Evolutionary conservation across 2,797 vertebrate genomes (phyloP).

Genomic region (Enteromius fasciolatus): DNA sequence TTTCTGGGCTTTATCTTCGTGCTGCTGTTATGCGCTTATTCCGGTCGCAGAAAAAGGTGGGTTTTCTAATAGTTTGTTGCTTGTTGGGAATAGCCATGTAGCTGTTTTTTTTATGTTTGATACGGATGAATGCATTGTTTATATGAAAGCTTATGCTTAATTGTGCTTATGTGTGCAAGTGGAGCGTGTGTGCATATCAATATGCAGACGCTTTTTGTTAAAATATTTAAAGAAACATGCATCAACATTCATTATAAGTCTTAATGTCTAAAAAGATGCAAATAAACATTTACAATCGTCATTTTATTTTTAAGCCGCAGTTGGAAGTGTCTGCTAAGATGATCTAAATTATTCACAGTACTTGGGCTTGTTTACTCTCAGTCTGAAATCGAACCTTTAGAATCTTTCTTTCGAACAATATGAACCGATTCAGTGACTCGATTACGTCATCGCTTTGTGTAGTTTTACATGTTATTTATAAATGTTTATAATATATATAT

Average conservation of each 20-base stretch:
- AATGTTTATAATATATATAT: no score
- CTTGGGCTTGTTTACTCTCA: neutral
- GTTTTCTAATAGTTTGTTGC: neutral
- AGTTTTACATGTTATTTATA: no score
- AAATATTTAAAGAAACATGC: neutral
- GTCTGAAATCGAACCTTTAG: neutral
- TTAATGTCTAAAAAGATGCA: neutral
- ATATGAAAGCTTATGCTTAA: neutral
- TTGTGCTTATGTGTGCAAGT: neutral
- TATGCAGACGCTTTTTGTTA: neutral
- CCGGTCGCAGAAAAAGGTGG: slow-evolving; percentile 55
- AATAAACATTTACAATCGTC: neutral
- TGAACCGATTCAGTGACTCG: neutral
- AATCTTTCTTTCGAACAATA: neutral
- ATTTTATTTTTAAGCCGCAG: neutral
- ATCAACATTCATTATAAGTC: neutral
- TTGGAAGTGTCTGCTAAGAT: neutral
- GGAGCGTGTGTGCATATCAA: neutral
- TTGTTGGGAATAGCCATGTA: neutral
- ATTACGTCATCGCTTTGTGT: no score
- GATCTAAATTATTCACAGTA: neutral
- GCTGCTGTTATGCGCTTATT: slow-evolving; percentile 27
- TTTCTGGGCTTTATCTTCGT: slow-evolving; percentile 32
- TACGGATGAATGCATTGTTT: neutral
- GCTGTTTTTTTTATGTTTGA: neutral